Base-by-base conservation (phyloP, 2,113 vertebrate species). In the Odocoileus hemionus region DNA sequence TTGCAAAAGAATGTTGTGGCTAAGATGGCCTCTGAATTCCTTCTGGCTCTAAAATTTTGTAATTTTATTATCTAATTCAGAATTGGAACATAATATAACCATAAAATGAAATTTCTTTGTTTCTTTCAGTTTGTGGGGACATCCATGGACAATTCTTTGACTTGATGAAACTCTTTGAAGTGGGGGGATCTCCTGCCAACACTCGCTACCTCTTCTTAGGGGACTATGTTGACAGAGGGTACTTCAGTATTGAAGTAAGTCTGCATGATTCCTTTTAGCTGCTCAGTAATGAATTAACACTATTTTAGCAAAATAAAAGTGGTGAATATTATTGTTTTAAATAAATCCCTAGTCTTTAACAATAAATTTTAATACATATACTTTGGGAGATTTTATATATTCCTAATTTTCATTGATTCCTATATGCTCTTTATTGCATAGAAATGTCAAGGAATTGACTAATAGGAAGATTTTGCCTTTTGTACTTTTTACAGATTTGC, bases 191-290 rank as follows among this genome's bases (percentile, higher is more conserved):
- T 87, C 99, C 99, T 98, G 99, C 99, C 98, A 99, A 99, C 98
- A 99, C 99, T 0, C 99, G 99, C 98, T 99, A 99, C 99, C 99
- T 99, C 98, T 99, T 99, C 99, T 99, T 99, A 97, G 99, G 99
- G 94, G 99, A 99, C 99, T 99, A 99, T 36, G 99, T 99, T 97
- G 99, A 99, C 99, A 99, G 99, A 99, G 99, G 99, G 97, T 99
- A 99, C 99, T 99, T 99, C 99, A 99, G 99, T 99, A 99, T 99
- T 98, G 99, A 99, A 99, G 99, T 99, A 99, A 99, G 99, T 99
- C 86, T 57, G 19, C 64, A 4, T 96, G 52, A 50, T 55, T 95
- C 96, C 28, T n/a, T 86, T 70, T 84, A 55, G 19, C 50, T 91
- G 3, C 21, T 84, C 47, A 25, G 5, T 36, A 60, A 17, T 61